Evolutionary conservation across 2,888 invertebrate genomes (phyloP).

Genomic region (Troides oblongomaculatus): DNA sequence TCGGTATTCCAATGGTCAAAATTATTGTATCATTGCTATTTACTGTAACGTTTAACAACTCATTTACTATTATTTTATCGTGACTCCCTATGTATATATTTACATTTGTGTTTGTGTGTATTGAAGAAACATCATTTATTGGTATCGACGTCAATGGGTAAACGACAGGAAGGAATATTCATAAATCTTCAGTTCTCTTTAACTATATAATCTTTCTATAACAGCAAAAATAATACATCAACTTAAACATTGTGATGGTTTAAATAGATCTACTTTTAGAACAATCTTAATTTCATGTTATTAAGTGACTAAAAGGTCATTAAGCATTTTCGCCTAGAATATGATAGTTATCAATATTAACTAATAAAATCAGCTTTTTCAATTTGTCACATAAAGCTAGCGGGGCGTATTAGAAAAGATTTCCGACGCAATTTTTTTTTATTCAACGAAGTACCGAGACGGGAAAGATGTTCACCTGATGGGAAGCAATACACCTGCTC

Average conservation of each 20-base stretch:
- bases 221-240: background rate
- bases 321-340: too few relatives aligned
- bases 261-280: background rate
- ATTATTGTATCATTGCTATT: conserved; percentile 6
- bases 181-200: background rate
- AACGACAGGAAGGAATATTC: background rate
- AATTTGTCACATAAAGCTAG: too few relatives aligned
- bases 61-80: conserved; percentile 17
- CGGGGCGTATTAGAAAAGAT: too few relatives aligned
- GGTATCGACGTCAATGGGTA: background rate
- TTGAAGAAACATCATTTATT: conserved; percentile 8
- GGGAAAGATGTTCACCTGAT: too few relatives aligned
- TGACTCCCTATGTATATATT: conserved; percentile 11
- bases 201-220: background rate
- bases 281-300: too few relatives aligned
- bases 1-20: background rate
- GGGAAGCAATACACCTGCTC: too few relatives aligned
- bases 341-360: too few relatives aligned
- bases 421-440: too few relatives aligned
- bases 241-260: background rate
- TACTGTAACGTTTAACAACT: conserved; percentile 1
- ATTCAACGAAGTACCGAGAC: too few relatives aligned
- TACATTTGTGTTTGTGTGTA: conserved; percentile 11
- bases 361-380: too few relatives aligned
- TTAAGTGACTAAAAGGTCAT: too few relatives aligned